A percentile compares a stretch with the other conserved stretches of the same genome.
phyloP scores from a whole-genome alignment of 2,888 invertebrate species.

The Lysandra bellargus region DNA sequence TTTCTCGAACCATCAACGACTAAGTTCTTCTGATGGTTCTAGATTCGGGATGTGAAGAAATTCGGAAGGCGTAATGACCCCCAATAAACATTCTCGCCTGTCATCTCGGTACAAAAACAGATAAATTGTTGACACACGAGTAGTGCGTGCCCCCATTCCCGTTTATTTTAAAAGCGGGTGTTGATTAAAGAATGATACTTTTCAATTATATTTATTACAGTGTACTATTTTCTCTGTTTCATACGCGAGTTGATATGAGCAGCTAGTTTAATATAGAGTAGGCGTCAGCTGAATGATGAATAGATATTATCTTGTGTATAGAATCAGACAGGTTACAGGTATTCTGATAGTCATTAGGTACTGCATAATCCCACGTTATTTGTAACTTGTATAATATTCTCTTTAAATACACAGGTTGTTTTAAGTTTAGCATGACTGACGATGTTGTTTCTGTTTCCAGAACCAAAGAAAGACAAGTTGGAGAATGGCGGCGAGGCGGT shows the following conservation, averaged over 20 bases:
- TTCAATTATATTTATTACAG: conserved; percentile 9
- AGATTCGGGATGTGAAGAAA: not conserved
- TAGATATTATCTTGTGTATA: not conserved
- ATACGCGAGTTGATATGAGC: not conserved
- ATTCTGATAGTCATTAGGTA: not conserved
- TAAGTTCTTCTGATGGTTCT: not conserved
- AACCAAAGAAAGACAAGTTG: conserved; percentile 96
- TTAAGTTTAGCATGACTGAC: conserved; percentile 9
- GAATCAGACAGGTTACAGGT: not conserved
- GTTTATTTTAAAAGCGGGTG: conserved; percentile 13
- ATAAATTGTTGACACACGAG: conserved; percentile 16
- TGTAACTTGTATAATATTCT: not conserved
- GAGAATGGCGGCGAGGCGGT: conserved; percentile 82
- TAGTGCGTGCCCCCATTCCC: conserved; percentile 14
- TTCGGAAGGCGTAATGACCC: not conserved
- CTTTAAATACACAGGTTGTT: not conserved
- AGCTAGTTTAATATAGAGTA: not conserved
- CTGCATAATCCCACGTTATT: not conserved
- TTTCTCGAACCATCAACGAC: not conserved
- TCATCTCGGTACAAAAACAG: conserved; percentile 18
- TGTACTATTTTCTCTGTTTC: not conserved
- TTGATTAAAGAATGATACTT: not conserved
- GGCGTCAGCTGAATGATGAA: not conserved
- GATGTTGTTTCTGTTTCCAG: conserved; percentile 79
- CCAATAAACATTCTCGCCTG: not conserved